Evolutionary conservation across 2,888 invertebrate genomes (phyloP).

Genomic region (Acrobasis suavella): DNA sequence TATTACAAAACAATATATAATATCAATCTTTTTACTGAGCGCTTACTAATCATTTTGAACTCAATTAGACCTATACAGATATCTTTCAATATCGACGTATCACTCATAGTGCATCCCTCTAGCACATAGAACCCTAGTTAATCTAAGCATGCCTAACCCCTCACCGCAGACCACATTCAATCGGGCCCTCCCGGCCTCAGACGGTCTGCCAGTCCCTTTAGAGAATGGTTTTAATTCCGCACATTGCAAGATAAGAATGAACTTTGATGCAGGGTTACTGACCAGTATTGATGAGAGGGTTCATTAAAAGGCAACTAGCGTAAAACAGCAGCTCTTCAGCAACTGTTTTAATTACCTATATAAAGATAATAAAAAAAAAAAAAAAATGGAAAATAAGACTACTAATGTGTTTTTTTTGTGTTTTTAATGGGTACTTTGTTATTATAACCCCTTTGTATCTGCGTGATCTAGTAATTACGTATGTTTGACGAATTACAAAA

Average conservation of each 20-base stretch:
- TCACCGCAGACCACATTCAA: slow-evolving; percentile 70
- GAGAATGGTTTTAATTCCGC: slow-evolving; percentile 64
- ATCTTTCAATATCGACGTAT: background rate
- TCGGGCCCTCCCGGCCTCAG: slow-evolving; percentile 59
- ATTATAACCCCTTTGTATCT: too few species aligned
- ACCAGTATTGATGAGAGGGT: slow-evolving; percentile 18
- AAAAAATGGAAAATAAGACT: background rate
- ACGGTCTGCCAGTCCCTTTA: slow-evolving; percentile 46
- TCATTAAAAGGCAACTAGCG: slow-evolving; percentile 9
- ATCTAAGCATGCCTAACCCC: slow-evolving; percentile 49
- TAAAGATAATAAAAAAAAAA: too few species aligned
- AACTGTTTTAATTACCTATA: slow-evolving; percentile 1
- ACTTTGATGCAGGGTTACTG: slow-evolving; percentile 38
- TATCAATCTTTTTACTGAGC: too few species aligned
- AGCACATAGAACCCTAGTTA: slow-evolving; percentile 45
- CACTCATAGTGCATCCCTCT: slow-evolving; percentile 1
- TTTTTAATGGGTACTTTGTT: too few species aligned
- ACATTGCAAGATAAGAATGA: slow-evolving; percentile 60
- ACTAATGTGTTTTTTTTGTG: too few species aligned
- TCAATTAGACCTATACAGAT: too few species aligned
- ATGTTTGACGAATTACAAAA: too few species aligned
- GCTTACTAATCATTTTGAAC: too few species aligned
- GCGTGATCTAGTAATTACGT: too few species aligned
- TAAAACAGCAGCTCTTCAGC: background rate
- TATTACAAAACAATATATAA: too few species aligned